Percentiles rank a stretch among this genome's conserved stretches.
Conservation (phyloP, 2,797 vertebrate species). For the Loris lydekkerianus region DNA sequence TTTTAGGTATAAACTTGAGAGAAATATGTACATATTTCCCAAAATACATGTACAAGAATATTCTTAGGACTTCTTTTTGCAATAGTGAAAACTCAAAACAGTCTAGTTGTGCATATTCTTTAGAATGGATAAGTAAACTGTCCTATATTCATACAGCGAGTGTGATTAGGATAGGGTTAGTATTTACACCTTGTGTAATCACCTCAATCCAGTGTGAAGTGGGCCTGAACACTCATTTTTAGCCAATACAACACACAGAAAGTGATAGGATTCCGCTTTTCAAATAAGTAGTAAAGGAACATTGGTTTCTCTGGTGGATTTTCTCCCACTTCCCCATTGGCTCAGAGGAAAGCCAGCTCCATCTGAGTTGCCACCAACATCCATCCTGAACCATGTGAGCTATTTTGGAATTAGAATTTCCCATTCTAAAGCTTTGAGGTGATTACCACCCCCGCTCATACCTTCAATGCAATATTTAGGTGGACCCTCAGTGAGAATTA, state of each 20-base stretch:
- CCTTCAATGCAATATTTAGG: accelerated
- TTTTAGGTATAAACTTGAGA: background rate
- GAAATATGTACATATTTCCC: background rate
- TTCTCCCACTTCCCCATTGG: background rate
- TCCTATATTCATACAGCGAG: accelerated
- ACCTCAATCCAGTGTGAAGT: background rate
- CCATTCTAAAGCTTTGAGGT: background rate
- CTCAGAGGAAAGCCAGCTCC: background rate
- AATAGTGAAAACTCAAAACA: background rate
- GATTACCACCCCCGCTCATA: background rate
- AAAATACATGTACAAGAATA: background rate
- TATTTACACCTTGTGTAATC: background rate
- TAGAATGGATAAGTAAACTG: background rate
- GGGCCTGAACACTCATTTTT: background rate
- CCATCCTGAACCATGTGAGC: background rate
- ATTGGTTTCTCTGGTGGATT: background rate
- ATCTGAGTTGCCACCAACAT: background rate
- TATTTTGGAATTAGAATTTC: background rate
- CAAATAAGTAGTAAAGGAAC: background rate
- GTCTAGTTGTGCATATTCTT: background rate
- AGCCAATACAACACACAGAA: background rate
- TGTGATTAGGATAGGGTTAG: background rate
- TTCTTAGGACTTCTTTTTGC: background rate
- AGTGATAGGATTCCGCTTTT: background rate
- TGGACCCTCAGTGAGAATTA: background rate